Evolutionary conservation across 2,888 invertebrate genomes (phyloP).

Genomic region (Nemotelus nigrinus): DNA sequence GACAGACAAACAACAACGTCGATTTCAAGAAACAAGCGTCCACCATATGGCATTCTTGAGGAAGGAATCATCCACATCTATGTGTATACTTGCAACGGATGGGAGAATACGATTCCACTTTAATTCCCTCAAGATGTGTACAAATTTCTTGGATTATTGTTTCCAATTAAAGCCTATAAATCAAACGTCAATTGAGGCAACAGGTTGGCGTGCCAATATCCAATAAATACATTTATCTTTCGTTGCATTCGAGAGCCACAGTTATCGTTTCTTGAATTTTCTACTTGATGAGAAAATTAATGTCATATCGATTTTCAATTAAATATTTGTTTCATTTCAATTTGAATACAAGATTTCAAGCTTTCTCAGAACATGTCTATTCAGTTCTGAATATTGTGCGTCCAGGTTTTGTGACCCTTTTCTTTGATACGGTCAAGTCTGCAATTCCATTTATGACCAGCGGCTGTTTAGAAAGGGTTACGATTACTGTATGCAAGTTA

Average conservation of each 20-base stretch:
- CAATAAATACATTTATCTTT: background rate
- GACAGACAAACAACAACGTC: constrained; percentile 4
- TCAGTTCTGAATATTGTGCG: background rate
- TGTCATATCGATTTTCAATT: too few relatives aligned
- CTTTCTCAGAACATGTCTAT: too few relatives aligned
- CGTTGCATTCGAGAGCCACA: background rate
- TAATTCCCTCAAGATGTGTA: constrained; percentile 8
- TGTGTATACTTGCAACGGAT: too few relatives aligned
- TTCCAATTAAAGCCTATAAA: constrained; percentile 30
- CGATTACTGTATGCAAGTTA: constrained; percentile 12
- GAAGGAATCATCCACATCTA: background rate
- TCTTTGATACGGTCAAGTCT: background rate
- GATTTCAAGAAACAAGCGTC: background rate
- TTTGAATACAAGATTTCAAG: background rate
- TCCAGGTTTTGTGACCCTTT: background rate
- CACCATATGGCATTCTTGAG: constrained; percentile 26
- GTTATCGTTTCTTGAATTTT: too few relatives aligned
- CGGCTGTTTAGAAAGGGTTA: constrained; percentile 45
- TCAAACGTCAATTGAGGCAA: constrained; percentile 17
- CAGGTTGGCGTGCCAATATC: background rate
- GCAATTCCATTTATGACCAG: constrained; percentile 38
- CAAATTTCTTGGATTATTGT: constrained; percentile 6
- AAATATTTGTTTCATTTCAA: background rate
- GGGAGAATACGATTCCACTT: background rate
- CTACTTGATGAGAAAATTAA: too few relatives aligned